These are phyloP conservation scores for Andrena flavipes DNA, from an alignment of 2,888 invertebrate species.

Conservation along the genomic window DNA sequence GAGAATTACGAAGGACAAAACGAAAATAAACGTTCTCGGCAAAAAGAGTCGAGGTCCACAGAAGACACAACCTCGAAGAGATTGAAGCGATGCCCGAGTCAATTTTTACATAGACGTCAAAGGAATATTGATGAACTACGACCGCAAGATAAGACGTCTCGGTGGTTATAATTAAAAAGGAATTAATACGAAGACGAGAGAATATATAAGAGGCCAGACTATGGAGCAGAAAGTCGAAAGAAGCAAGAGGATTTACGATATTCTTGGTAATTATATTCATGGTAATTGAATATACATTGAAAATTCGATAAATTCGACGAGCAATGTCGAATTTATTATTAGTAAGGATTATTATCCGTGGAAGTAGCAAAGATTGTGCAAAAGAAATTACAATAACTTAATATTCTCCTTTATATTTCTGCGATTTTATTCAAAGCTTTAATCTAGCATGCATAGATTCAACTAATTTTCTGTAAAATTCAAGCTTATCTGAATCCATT, in stretches of 20 bases:
- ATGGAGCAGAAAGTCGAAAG: background rate
- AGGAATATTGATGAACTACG: slow-evolving; percentile 39
- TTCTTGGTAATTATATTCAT: background rate
- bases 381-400: too few relatives aligned
- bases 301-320: background rate
- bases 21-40: slow-evolving; percentile 6
- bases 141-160: slow-evolving; percentile 25
- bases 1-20: background rate
- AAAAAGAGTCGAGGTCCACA: slow-evolving; percentile 13
- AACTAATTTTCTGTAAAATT: too few relatives aligned
- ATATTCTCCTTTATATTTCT: too few relatives aligned
- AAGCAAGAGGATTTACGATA: slow-evolving; percentile 16
- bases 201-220: slow-evolving; percentile 1
- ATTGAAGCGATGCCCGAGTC: slow-evolving; percentile 25
- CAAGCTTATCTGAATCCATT: too few relatives aligned
- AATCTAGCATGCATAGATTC: too few relatives aligned
- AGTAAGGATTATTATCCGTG: too few relatives aligned
- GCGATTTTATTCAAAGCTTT: too few relatives aligned
- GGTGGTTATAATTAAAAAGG: slow-evolving; percentile 44
- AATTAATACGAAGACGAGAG: slow-evolving; percentile 21
- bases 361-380: too few relatives aligned
- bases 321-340: too few relatives aligned
- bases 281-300: slow-evolving; percentile 13
- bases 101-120: slow-evolving; percentile 25
- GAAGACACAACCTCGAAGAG: slow-evolving; percentile 26